A percentile compares a stretch with the other conserved stretches of the same genome.
These are phyloP conservation scores for Chaenocephalus aceratus DNA, from an alignment of 2,113 vertebrate species.

Conservation along the genomic window DNA sequence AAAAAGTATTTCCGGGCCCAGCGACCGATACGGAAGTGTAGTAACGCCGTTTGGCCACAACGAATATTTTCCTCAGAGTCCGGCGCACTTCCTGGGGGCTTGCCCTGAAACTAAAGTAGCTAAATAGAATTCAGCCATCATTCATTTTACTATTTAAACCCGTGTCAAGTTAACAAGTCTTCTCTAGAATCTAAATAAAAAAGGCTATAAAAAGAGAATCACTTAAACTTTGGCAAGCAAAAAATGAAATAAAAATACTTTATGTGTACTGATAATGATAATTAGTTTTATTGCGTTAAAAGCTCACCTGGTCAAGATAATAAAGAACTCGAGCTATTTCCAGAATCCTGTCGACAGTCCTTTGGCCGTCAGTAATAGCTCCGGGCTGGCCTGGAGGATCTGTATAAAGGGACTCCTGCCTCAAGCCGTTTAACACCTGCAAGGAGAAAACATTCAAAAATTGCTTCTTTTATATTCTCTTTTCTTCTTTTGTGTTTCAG, in stretches of 20 bases:
- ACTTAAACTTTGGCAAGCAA: neutral
- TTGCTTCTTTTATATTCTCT: neutral
- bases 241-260: neutral
- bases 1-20: too few relatives aligned
- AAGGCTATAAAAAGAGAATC: neutral
- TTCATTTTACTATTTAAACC: neutral
- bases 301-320: constrained; percentile 92
- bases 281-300: neutral
- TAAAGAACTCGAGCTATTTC: constrained; percentile 91
- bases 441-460: constrained; percentile 15
- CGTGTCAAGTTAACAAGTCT: neutral
- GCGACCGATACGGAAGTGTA: too few relatives aligned
- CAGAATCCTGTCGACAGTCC: constrained; percentile 87
- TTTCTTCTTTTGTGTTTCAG: neutral
- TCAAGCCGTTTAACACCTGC: constrained; percentile 84
- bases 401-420: constrained; percentile 86
- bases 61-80: too few relatives aligned
- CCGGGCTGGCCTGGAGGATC: constrained; percentile 82
- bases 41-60: too few relatives aligned
- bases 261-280: neutral
- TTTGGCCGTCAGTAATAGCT: constrained; percentile 81
- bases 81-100: too few relatives aligned
- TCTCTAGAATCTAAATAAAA: neutral
- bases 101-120: neutral
- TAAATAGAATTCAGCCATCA: neutral